These are phyloP conservation scores for Battus philenor DNA, from an alignment of 1,140 invertebrate genomes.

Conservation along the genomic window DNA sequence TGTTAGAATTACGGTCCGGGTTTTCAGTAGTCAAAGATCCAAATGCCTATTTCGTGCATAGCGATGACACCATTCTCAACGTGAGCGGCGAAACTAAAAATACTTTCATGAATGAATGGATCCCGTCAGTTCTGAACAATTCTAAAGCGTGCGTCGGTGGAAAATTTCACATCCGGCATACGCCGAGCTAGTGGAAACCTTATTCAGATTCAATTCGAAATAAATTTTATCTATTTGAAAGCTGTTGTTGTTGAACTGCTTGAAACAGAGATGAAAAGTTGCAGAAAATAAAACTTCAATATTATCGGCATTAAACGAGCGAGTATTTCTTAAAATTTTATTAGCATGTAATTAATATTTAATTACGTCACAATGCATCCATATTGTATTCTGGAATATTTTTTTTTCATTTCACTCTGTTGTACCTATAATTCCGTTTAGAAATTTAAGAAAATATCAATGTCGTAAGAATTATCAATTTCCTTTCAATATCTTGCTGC, in stretches of 20 bases:
- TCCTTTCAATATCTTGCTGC: too few relatives aligned
- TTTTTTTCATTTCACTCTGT: too few relatives aligned
- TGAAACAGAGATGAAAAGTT: constrained; percentile 9
- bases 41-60: constrained; percentile 37
- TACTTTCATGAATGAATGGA: constrained; percentile 63
- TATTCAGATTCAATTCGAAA: constrained; percentile 13
- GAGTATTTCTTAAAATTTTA: too few relatives aligned
- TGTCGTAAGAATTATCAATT: too few relatives aligned
- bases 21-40: constrained; percentile 50
- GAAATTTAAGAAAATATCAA: too few relatives aligned
- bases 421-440: too few relatives aligned
- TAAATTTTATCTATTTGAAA: constrained; percentile 4
- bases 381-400: too few relatives aligned
- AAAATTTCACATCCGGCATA: constrained; percentile 64
- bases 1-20: constrained; percentile 48
- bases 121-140: constrained; percentile 36
- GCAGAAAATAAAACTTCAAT: constrained; percentile 18
- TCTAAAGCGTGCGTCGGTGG: constrained; percentile 38
- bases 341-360: too few relatives aligned
- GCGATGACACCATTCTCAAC: constrained; percentile 48
- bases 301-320: constrained; percentile 24
- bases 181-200: constrained; percentile 18
- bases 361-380: too few relatives aligned
- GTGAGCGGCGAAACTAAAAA: constrained; percentile 42
- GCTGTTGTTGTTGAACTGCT: constrained; percentile 1